Conservation (phyloP, 2,113 vertebrate genomes). For the Syngnathus floridae region DNA sequence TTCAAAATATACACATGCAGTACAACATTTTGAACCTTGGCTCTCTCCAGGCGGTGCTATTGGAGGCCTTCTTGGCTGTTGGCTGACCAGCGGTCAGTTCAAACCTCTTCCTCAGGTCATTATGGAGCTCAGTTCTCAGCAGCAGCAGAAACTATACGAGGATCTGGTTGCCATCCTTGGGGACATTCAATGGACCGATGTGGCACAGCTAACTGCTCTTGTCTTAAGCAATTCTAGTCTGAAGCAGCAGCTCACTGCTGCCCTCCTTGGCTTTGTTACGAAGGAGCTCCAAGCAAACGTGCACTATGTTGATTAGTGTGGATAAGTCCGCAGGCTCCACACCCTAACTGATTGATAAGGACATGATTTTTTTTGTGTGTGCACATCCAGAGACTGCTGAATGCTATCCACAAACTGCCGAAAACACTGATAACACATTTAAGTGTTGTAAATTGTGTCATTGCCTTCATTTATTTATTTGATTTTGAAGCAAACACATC, state of each 20-base stretch:
- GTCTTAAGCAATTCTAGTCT: slow-evolving; percentile 77
- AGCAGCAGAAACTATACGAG: slow-evolving; percentile 75
- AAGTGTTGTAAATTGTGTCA: background rate
- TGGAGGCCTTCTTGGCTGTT: slow-evolving; percentile 83
- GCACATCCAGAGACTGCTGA: background rate
- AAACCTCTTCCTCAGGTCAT: slow-evolving; percentile 84
- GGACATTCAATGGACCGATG: slow-evolving; percentile 77
- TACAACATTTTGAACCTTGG: background rate
- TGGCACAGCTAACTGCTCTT: slow-evolving; percentile 72
- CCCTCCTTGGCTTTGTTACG: slow-evolving; percentile 74
- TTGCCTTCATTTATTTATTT: background rate
- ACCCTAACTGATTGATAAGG: background rate
- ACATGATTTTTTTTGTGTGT: background rate
- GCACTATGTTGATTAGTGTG: slow-evolving; percentile 71
- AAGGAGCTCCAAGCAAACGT: slow-evolving; percentile 78
- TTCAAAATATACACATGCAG: background rate
- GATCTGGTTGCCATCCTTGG: slow-evolving; percentile 64
- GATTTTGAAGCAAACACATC: background rate
- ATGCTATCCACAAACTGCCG: background rate
- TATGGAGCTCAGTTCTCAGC: slow-evolving; percentile 75
- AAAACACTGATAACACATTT: background rate
- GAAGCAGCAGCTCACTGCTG: slow-evolving; percentile 67
- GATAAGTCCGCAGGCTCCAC: background rate
- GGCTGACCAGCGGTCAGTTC: slow-evolving; percentile 80
- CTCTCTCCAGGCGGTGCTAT: slow-evolving; percentile 77